Percentiles rank a stretch among this genome's conserved stretches.
phyloP scores from a whole-genome alignment of 2,113 vertebrate genomes.

The Harpagus bidentatus region DNA sequence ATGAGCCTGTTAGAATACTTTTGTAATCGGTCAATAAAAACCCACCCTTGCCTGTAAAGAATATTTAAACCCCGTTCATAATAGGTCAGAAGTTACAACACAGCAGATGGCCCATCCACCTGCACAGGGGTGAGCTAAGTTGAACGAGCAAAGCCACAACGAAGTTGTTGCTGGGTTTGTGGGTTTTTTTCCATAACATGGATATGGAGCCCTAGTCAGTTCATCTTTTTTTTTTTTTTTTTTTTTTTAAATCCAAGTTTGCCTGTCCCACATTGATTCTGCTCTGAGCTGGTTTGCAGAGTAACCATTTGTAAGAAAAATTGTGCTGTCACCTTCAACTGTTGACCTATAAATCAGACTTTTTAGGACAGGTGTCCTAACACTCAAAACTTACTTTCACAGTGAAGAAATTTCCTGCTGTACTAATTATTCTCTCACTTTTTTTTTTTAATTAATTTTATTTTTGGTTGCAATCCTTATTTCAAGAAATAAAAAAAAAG shows the following conservation, averaged over 20 bases:
- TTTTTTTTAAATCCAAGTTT: neutral
- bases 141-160: neutral
- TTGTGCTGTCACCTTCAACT: slow-evolving; percentile 28
- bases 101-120: neutral
- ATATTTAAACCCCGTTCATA: neutral
- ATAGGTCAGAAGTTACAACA: neutral
- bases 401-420: slow-evolving; percentile 49
- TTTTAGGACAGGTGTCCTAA: slow-evolving; percentile 9
- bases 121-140: neutral
- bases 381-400: slow-evolving; percentile 25
- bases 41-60: neutral
- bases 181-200: neutral
- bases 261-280: slow-evolving; percentile 2
- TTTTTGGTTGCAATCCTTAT: slow-evolving; percentile 13
- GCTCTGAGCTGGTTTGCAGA: slow-evolving; percentile 35
- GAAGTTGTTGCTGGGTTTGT: neutral
- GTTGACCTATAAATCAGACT: neutral
- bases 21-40: neutral
- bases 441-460: neutral
- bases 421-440: neutral
- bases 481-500: neutral
- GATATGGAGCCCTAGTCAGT: neutral
- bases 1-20: neutral
- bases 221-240: neutral
- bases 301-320: slow-evolving; percentile 15